Evolutionary conservation across 2,888 invertebrate species (phyloP).

Genomic region (Brachyptera putata): DNA sequence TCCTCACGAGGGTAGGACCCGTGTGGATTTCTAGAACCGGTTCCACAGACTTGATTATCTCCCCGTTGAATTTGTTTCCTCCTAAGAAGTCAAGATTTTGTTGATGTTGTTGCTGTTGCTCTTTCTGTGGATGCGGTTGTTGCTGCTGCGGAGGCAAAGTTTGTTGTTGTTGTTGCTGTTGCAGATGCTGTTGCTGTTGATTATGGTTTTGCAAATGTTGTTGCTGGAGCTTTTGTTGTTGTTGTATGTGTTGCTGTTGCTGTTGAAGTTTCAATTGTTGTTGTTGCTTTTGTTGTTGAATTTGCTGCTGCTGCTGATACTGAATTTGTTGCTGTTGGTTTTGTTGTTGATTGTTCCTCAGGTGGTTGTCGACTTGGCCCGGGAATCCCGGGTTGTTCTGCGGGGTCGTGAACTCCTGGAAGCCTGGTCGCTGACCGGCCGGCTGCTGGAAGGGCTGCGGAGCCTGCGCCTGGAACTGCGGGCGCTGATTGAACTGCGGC

Average conservation of each 20-base stretch:
- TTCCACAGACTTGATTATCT: constrained; percentile 65
- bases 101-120: constrained; percentile 42
- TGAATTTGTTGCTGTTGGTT: constrained; percentile 31
- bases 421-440: constrained; percentile 22
- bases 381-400: constrained; percentile 19
- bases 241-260: constrained; percentile 34
- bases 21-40: constrained; percentile 64
- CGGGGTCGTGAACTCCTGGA: constrained; percentile 21
- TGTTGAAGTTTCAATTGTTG: constrained; percentile 29
- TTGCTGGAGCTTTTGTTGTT: constrained; percentile 30
- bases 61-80: constrained; percentile 46
- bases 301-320: constrained; percentile 27
- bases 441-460: constrained; percentile 26
- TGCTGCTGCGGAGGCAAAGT: constrained; percentile 37
- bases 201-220: constrained; percentile 38
- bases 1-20: neutral
- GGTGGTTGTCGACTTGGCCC: constrained; percentile 29
- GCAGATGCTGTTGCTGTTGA: constrained; percentile 39
- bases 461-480: constrained; percentile 24
- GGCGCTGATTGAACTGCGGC: constrained; percentile 33
- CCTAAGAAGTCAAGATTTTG: constrained; percentile 30
- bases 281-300: constrained; percentile 28
- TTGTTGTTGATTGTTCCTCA: constrained; percentile 33
- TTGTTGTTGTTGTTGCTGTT: constrained; percentile 26
- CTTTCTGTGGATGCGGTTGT: constrained; percentile 39